A percentile compares a stretch with the other conserved stretches of the same genome.
These are phyloP conservation scores for Trissolcus brochymenae DNA, from an alignment of 2,888 invertebrate species.

Conservation along the genomic window DNA sequence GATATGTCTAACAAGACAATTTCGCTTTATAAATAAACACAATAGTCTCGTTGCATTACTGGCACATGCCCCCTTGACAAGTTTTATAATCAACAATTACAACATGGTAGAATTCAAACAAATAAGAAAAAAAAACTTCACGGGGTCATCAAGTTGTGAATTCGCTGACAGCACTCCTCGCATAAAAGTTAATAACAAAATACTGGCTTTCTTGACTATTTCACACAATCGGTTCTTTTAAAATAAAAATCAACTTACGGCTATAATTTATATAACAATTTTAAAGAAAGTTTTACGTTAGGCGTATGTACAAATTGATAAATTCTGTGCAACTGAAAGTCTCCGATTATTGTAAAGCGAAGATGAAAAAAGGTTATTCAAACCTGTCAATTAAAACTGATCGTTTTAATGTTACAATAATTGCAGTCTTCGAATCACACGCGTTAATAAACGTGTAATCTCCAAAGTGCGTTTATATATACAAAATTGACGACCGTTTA, in stretches of 20 bases:
- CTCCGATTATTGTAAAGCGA: neutral
- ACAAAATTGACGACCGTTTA: neutral
- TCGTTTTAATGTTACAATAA: neutral
- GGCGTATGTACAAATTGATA: slow-evolving; percentile 6
- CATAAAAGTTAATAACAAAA: slow-evolving; percentile 31
- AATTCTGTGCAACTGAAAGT: slow-evolving; percentile 3
- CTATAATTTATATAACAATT: slow-evolving; percentile 1
- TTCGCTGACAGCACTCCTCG: neutral
- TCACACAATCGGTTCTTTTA: slow-evolving; percentile 7
- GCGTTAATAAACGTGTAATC: neutral
- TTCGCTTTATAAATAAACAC: slow-evolving; percentile 4
- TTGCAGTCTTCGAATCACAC: neutral
- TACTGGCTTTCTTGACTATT: slow-evolving; percentile 35
- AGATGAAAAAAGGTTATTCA: neutral
- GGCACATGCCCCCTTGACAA: slow-evolving; percentile 20
- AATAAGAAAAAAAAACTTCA: too few species aligned
- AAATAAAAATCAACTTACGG: neutral
- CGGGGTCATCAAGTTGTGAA: too few species aligned
- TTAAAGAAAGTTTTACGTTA: neutral
- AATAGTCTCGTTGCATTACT: slow-evolving; percentile 13
- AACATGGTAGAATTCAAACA: too few species aligned
- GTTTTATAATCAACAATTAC: too few species aligned
- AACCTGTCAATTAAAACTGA: neutral
- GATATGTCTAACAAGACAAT: neutral
- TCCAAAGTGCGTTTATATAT: neutral